phyloP scores from a whole-genome alignment of 2,113 vertebrate species.

The Poeciliopsis turrubarensis region DNA sequence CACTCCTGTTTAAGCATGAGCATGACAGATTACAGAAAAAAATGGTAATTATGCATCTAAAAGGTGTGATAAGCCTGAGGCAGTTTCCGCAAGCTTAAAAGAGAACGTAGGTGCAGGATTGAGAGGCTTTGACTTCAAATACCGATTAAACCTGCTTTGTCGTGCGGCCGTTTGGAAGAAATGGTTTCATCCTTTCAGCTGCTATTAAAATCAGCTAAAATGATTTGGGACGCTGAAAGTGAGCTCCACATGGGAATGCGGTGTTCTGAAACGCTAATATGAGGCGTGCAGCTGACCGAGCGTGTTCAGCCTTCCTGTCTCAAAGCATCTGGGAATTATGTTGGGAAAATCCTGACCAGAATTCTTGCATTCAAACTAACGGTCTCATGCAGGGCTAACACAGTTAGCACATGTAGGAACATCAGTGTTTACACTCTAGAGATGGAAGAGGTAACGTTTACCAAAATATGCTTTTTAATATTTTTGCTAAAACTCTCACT shows the following conservation, averaged over 20 bases:
- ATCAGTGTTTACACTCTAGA: no score
- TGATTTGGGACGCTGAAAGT: background rate
- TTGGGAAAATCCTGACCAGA: background rate
- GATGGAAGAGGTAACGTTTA: no score
- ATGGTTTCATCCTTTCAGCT: background rate
- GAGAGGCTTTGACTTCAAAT: background rate
- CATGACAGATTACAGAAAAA: background rate
- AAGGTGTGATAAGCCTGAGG: slow-evolving; percentile 10
- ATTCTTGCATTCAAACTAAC: background rate
- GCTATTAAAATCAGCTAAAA: background rate
- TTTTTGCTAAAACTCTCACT: no score
- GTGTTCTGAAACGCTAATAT: background rate
- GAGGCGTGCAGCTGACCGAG: background rate
- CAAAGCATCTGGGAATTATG: background rate
- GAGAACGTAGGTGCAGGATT: background rate
- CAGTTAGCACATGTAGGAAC: no score
- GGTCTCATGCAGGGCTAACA: background rate
- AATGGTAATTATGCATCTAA: background rate
- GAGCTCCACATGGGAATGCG: background rate
- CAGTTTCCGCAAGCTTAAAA: background rate
- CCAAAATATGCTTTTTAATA: no score
- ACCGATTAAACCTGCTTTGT: background rate
- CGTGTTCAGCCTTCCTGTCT: background rate
- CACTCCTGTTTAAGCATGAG: background rate
- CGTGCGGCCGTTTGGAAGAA: background rate